Base-by-base conservation (phyloP, 2,888 invertebrate genomes). In the Acanthoscelides obtectus region DNA sequence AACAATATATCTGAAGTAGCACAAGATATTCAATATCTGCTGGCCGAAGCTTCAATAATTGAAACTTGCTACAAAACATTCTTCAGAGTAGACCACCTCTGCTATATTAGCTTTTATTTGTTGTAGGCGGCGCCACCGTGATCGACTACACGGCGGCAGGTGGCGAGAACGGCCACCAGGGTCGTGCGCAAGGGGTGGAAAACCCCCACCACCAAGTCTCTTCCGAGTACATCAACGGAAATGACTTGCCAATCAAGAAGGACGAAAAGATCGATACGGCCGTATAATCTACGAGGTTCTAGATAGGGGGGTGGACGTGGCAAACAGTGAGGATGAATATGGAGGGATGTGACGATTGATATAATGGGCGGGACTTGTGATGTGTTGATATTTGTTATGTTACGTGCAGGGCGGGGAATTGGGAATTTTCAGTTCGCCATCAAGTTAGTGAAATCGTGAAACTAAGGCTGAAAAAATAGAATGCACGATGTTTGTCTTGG, bases 241-340 rank as follows among this genome's bases (percentile, higher is more conserved):
- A 87, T 81, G 88, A 87, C 78, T 45, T 45, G 45, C 80, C 82
- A 25, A 85, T 88, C 80, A 88, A 88, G 84, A 87, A 88, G 78
- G 88, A 88, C 80, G 87, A 88, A 81, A 89, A 89, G 82, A 88
- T 88, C 80, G 88, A 89, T 80, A 89, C 89, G 69, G 88, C 88
- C 69, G 89, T 89, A 78, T 89, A 89, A 88, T 71, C 67, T 66
- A 66, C 66, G 20, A 66, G 66, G 66, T 66, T 66, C 66, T 66
- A 66, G 66, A 66, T 6, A 66, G 66, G 66, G 20, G 22, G 66
- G 66, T 21, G 66, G 22, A 20, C 6, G 6, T 17, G 20, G 66
- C 66, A 20, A 22, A 66, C 17, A 8, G 22, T 66, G 66, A 66
- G 20, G 66, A 66, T 20, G 8, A 20, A 20, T 12, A 12, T 45